phyloP scores from a whole-genome alignment of 64 coral and sea anemone species.

The Montipora efflorescens region DNA sequence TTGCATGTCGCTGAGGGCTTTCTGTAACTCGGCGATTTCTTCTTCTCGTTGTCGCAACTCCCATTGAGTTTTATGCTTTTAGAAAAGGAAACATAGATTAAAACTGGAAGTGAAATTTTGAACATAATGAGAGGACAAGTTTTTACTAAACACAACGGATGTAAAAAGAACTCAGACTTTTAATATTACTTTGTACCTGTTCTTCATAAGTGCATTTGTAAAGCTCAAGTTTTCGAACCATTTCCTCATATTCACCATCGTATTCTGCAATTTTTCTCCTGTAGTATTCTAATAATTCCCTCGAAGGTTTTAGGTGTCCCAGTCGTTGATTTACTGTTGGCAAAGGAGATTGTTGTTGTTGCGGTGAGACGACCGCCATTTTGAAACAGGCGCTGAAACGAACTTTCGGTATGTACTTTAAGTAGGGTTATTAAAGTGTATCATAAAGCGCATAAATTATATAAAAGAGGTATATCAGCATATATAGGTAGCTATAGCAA shows the following conservation, averaged over 20 bases:
- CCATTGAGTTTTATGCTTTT: constrained; percentile 94
- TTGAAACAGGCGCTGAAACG: constrained; percentile 73
- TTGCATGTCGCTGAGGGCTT: constrained; percentile 98
- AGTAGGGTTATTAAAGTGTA: too few relatives aligned
- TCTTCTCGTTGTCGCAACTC: constrained; percentile 93
- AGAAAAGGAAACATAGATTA: background rate
- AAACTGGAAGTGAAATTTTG: background rate
- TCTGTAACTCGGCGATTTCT: constrained; percentile 97
- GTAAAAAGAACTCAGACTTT: too few relatives aligned
- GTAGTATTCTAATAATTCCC: constrained; percentile 97
- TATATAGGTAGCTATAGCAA: too few relatives aligned
- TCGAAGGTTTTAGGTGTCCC: constrained; percentile 92
- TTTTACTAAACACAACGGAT: background rate
- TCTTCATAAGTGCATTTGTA: constrained; percentile 99
- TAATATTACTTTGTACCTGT: constrained; percentile 39
- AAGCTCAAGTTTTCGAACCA: constrained; percentile 87
- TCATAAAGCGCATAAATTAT: too few relatives aligned
- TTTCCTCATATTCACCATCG: constrained; percentile 96
- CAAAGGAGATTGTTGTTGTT: constrained; percentile 64
- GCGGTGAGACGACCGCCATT: constrained; percentile 41
- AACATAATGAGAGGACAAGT: background rate
- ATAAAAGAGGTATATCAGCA: too few relatives aligned
- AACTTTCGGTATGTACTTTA: too few relatives aligned
- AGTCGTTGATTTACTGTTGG: constrained; percentile 95
- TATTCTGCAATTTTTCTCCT: constrained; percentile 99